Evolutionary conservation across 1,140 invertebrate species (phyloP), one percentile per base, ranked within the genome.

Genomic region (Coptotermes formosanus): DNA sequence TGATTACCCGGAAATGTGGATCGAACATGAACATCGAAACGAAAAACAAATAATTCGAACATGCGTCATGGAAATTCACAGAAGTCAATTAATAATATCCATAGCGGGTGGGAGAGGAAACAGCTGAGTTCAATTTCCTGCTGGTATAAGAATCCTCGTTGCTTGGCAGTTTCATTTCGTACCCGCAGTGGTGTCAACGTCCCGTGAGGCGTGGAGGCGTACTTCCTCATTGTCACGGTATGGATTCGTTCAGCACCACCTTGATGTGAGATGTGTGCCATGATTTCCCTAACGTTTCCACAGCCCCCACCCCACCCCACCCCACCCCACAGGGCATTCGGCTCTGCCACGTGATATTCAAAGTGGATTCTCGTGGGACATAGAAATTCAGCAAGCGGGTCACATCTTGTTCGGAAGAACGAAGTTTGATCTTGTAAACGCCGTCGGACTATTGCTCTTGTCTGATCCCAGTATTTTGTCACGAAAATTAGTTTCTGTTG

Each of bases 221-320:
- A 55, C 52, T 75, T 75, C 64, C 64, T 75, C 64, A 30, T 75
- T 75, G 64, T 75, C 64, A 75, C 64, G 64, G 64, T 30, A 75
- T 75, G 64, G 25, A 75, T 75, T 75, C 64, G n/a, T 25, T 75
- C 64, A 75, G 64, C n/a, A n/a, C 64, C 9, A 14, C 64, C n/a
- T 25, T n/a, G n/a, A 75, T 75, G 64, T 75, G 14, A 75, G n/a
- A n/a, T 30, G 64, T 30, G 25, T 11, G 64, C 64, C 64, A 75
- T 75, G 64, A 75, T 75, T 75, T 75, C 64, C 64, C 64, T 25
- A n/a, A 30, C n/a, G 64, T 75, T 75, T 75, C 64, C n/a, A 75
- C 1, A n/a, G 8, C 4, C 38, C 38, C 38, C 38, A 38, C 59
- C 4, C 59, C 16, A 64, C 59, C n/a, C n/a, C n/a, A n/a, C n/a